These are phyloP conservation scores for Mystacornis crossleyi DNA, from an alignment of 2,113 vertebrate genomes.

Conservation along the genomic window DNA sequence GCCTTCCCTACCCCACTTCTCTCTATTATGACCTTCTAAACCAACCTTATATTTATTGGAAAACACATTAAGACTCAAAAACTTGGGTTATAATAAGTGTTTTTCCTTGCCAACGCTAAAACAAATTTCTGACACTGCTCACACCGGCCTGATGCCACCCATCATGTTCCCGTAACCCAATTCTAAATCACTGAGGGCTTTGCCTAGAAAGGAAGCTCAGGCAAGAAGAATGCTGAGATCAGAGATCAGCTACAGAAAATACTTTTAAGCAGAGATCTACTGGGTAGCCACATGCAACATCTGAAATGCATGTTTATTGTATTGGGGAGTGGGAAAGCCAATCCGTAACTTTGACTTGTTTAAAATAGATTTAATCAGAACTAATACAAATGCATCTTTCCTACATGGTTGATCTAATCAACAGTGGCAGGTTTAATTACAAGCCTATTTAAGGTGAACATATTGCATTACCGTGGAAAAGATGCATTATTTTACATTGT, in stretches of 20 bases:
- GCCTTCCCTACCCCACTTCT: background rate
- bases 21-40: background rate
- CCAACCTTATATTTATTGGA: background rate
- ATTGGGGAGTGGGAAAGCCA: background rate
- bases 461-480: conserved; percentile 43
- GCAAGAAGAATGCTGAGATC: background rate
- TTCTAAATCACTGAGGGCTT: background rate
- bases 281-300: background rate
- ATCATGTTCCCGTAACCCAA: background rate
- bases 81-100: background rate
- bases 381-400: conserved; percentile 56
- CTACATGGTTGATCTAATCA: conserved; percentile 48
- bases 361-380: conserved; percentile 37
- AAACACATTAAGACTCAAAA: background rate
- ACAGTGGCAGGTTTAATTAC: conserved; percentile 62
- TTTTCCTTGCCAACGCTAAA: background rate
- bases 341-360: background rate
- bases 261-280: background rate
- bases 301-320: background rate
- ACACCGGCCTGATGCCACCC: background rate
- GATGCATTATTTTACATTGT: conserved; percentile 32
- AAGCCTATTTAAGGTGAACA: conserved; percentile 59
- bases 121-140: background rate
- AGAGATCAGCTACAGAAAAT: background rate
- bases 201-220: background rate